Conservation (phyloP, 2,888 invertebrate species). For the Tineola bisselliella region DNA sequence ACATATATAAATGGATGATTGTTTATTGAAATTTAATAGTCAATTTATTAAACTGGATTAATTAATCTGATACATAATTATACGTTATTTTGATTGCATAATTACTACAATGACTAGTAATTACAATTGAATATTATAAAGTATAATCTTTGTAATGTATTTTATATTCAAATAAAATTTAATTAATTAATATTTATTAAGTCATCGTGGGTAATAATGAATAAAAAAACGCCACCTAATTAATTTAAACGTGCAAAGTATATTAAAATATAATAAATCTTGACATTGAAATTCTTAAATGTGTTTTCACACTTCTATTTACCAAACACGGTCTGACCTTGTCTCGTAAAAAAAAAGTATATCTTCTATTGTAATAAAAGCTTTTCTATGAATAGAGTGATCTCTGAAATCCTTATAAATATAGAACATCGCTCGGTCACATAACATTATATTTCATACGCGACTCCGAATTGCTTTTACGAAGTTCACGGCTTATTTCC, state of each 20-base stretch:
- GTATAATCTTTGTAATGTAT: neutral
- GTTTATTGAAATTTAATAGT: neutral
- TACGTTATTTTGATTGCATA: neutral
- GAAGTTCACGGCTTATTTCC: conserved; percentile 67
- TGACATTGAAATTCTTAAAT: conserved; percentile 1
- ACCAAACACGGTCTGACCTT: neutral
- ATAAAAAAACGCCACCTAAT: neutral
- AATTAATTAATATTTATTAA: neutral
- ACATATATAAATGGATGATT: neutral
- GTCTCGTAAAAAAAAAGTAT: neutral
- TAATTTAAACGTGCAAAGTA: neutral
- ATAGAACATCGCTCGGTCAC: conserved; percentile 52
- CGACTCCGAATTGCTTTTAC: conserved; percentile 63
- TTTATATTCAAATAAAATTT: neutral
- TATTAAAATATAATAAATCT: neutral
- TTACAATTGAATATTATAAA: conserved; percentile 2
- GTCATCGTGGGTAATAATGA: neutral
- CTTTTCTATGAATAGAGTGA: conserved; percentile 36
- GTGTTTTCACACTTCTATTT: neutral
- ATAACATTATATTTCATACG: conserved; percentile 60
- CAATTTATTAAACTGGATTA: conserved; percentile 3
- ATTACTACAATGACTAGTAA: neutral
- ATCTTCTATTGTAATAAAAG: neutral
- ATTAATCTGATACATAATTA: neutral
- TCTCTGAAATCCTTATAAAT: conserved; percentile 61